phyloP scores from a whole-genome alignment of 2,797 vertebrate genomes.

The Sebastes matsubarae region DNA sequence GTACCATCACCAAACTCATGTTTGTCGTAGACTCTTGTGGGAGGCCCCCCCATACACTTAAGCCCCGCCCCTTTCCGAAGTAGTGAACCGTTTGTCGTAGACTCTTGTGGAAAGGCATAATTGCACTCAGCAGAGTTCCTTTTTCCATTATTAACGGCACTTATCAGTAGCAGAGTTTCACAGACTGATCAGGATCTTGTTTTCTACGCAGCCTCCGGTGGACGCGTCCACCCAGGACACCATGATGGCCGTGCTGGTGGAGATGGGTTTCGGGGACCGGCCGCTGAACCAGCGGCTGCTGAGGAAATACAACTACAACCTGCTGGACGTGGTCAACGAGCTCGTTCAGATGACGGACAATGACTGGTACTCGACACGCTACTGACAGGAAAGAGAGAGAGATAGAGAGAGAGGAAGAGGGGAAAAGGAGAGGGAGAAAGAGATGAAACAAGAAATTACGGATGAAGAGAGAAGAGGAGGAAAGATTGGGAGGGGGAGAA shows the following conservation, averaged over 20 bases:
- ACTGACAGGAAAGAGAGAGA: conserved; percentile 73
- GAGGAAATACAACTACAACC: conserved; percentile 90
- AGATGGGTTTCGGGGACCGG: conserved; percentile 96
- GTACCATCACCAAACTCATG: too few species aligned
- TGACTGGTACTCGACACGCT: conserved; percentile 89
- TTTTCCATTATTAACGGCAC: too few species aligned
- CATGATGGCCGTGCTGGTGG: conserved; percentile 90
- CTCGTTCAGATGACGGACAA: conserved; percentile 90
- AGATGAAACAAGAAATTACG: background rate
- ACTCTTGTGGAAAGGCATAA: too few species aligned
- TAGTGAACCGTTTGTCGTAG: too few species aligned
- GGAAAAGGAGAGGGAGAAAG: background rate
- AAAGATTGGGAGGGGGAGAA: background rate
- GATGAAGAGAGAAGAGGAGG: background rate
- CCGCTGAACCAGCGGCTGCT: conserved; percentile 89
- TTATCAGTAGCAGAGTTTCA: background rate
- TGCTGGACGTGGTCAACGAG: conserved; percentile 93
- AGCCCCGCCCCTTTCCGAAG: too few species aligned
- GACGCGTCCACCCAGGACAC: conserved; percentile 87
- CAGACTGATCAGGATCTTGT: background rate
- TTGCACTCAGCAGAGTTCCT: too few species aligned
- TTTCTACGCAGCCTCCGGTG: conserved; percentile 72
- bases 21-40: too few species aligned
- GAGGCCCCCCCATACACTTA: too few species aligned
- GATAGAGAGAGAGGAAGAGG: background rate